phyloP scores from a whole-genome alignment of 2,113 vertebrate genomes.

The Uropsilus gracilis region DNA sequence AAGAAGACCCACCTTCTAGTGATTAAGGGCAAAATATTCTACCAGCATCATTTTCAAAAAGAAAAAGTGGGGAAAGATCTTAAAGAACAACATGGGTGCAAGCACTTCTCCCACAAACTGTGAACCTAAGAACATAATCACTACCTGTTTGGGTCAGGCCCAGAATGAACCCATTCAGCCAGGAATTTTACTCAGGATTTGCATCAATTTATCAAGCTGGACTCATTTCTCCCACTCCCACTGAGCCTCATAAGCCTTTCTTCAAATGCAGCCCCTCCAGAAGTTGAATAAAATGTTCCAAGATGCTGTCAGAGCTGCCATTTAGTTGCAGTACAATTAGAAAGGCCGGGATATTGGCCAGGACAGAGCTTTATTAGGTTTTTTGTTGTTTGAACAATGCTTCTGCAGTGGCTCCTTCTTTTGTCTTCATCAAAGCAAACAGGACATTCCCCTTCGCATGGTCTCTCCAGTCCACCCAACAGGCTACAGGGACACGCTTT shows the following conservation, averaged over 20 bases:
- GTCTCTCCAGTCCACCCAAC: conserved; percentile 74
- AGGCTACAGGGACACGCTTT: conserved; percentile 67
- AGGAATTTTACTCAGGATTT: not conserved
- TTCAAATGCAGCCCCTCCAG: conserved; percentile 41
- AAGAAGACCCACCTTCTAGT: not conserved
- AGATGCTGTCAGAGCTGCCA: conserved; percentile 25
- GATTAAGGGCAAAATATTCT: conserved; percentile 19
- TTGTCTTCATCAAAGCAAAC: conserved; percentile 79
- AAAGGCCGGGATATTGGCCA: not conserved
- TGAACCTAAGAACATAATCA: conserved; percentile 30
- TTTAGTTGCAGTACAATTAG: conserved; percentile 34
- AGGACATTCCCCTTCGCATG: conserved; percentile 73
- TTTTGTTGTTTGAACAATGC: conserved; percentile 40
- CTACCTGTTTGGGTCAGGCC: not conserved
- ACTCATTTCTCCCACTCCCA: conserved; percentile 47
- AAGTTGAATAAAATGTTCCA: conserved; percentile 64
- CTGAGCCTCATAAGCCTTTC: not conserved
- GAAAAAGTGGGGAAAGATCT: conserved; percentile 8
- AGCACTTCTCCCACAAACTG: not conserved
- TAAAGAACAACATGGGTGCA: conserved; percentile 7
- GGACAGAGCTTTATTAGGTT: conserved; percentile 44
- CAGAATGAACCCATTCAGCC: conserved; percentile 38
- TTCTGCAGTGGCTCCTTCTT: conserved; percentile 55
- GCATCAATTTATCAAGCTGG: not conserved
- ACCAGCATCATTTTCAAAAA: not conserved